Percentiles rank a stretch among this genome's conserved stretches.
phyloP scores from a whole-genome alignment of 2,113 vertebrate genomes.

The Oreochromis spilurus region DNA sequence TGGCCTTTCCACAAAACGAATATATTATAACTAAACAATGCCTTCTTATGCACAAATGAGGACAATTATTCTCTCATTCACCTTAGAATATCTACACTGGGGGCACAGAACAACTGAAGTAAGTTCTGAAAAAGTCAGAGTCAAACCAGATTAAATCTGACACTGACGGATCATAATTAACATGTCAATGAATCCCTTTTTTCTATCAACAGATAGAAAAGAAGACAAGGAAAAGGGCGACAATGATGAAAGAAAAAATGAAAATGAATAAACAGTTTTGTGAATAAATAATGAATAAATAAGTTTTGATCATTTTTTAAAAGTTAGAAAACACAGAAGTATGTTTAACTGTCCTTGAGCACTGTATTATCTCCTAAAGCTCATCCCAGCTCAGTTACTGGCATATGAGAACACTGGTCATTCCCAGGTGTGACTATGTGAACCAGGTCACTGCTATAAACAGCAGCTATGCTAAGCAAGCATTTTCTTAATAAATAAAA shows the following conservation, averaged over 20 bases:
- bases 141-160: neutral
- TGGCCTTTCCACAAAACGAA: neutral
- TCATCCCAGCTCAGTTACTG: neutral
- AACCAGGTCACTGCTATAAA: slow-evolving; percentile 13
- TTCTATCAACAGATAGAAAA: neutral
- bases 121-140: neutral
- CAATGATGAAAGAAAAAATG: neutral
- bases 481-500: neutral
- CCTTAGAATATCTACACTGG: neutral
- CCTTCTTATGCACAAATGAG: neutral
- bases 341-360: neutral
- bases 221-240: neutral
- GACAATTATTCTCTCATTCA: neutral
- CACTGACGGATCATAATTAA: neutral
- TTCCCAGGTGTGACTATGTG: neutral
- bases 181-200: neutral
- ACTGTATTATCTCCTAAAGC: neutral
- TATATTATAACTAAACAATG: neutral
- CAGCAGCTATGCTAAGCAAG: neutral
- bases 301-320: neutral
- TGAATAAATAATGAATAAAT: too few relatives aligned
- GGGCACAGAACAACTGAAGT: neutral
- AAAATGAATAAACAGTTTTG: neutral
- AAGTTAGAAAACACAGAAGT: neutral
- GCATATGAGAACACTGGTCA: neutral